Evolutionary conservation across 2,113 vertebrate genomes (phyloP).

Genomic region (Ptyas mucosa): DNA sequence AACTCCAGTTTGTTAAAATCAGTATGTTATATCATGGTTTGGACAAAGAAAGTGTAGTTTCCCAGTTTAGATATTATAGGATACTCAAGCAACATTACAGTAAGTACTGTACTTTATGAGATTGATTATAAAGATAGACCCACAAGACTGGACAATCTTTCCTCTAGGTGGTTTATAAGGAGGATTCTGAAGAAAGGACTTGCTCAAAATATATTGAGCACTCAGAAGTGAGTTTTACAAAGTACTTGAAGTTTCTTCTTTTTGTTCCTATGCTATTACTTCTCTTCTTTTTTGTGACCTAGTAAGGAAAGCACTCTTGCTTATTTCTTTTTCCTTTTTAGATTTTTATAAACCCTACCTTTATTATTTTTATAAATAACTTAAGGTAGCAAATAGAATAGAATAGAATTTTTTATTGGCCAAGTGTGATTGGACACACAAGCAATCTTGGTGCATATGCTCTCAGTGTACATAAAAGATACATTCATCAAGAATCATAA

Average conservation of each 20-base stretch:
- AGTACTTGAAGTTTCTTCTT: background rate
- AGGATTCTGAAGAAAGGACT: background rate
- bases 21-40: background rate
- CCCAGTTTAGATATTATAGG: background rate
- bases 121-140: background rate
- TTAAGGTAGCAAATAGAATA: background rate
- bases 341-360: too few species aligned
- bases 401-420: too few species aligned
- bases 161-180: background rate
- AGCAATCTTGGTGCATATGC: too few species aligned
- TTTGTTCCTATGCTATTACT: background rate
- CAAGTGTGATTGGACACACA: too few species aligned
- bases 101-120: background rate
- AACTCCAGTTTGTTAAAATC: background rate
- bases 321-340: background rate
- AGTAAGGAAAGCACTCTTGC: background rate
- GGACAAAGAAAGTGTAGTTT: background rate
- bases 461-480: too few species aligned
- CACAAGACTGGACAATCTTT: background rate
- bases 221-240: background rate
- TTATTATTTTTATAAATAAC: background rate
- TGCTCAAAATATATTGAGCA: background rate
- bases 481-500: too few species aligned
- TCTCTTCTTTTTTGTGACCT: background rate
- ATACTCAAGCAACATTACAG: background rate